Evolutionary conservation across 2,113 vertebrate genomes (phyloP), one percentile per base, ranked within the genome.

Genomic region (Barnardius zonarius): DNA sequence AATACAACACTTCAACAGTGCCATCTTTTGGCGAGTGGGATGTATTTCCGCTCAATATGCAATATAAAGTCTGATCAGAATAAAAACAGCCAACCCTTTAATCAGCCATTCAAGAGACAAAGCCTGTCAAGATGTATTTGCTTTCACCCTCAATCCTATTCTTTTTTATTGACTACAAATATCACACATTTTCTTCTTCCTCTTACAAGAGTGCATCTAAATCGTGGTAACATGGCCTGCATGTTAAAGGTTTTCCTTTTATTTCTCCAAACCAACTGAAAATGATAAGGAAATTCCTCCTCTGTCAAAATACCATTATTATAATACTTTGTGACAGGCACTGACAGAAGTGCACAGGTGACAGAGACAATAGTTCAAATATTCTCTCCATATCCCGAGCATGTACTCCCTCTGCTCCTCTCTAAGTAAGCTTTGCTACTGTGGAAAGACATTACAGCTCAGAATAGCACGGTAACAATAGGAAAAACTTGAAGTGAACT

Each of bases 11-110:
- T 95, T 97, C 98, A 98, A 98, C 78, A 98, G 92, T 96, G 98
- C 98, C 98, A 98, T 95, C 98, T 98, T 96, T 96, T 96, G 98
- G 94, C 48, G 84, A 52, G 66, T 75, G 15, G 3, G 2, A 39
- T 10, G 61, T n/a, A 95, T 59, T 88, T 70, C 89, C 55, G n/a
- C 49, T 83, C 59, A 54, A 41, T 3, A 49, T 22, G 59, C 37
- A 79, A 33, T 17, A 41, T 16, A 64, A 49, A 10, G 23, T 44
- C 33, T 66, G 43, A 80, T 54, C 49, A 88, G 63, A 85, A 90
- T 83, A 68, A 91, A 83, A 81, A 57, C 35, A 46, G 30, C 17
- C 25, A 27, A 41, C 2, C 4, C 8, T 57, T 68, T 48, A 37
- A 57, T 33, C 77, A 89, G 31, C 23, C n/a, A 30, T 27, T 83